Conservation (phyloP, 2,888 invertebrate genomes). For the Keiferia lycopersicella region DNA sequence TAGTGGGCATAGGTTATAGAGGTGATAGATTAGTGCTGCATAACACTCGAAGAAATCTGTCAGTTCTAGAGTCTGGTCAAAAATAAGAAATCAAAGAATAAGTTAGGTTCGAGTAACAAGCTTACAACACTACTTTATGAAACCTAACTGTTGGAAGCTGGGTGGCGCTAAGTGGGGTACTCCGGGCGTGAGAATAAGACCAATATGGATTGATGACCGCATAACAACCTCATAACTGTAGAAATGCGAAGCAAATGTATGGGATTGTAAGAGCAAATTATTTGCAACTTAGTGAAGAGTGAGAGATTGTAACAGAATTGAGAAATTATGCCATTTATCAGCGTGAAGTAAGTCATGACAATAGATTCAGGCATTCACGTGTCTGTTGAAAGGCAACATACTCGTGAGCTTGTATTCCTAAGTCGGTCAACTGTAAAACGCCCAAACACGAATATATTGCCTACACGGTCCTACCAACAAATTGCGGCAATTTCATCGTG, state of each 20-base stretch:
- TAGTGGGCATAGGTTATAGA: too few species aligned
- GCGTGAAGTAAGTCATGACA: neutral
- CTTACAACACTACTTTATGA: neutral
- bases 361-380: conserved; percentile 10
- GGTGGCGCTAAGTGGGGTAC: neutral
- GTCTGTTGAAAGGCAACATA: conserved; percentile 8
- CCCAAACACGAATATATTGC: conserved; percentile 36
- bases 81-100: too few species aligned
- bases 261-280: neutral
- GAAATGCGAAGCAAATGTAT: neutral
- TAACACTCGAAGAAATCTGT: too few species aligned
- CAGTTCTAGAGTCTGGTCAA: too few species aligned
- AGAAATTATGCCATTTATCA: neutral
- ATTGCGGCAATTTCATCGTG: conserved; percentile 60
- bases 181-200: conserved; percentile 10
- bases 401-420: conserved; percentile 17
- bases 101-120: neutral
- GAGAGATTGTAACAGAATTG: neutral
- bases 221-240: neutral
- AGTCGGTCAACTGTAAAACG: conserved; percentile 31
- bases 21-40: too few species aligned
- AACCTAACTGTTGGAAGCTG: conserved; percentile 25
- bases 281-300: neutral
- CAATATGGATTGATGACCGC: conserved; percentile 5
- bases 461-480: conserved; percentile 49